phyloP scores from a whole-genome alignment of 1,140 invertebrate species.

The Aphaenogaster rudis region DNA sequence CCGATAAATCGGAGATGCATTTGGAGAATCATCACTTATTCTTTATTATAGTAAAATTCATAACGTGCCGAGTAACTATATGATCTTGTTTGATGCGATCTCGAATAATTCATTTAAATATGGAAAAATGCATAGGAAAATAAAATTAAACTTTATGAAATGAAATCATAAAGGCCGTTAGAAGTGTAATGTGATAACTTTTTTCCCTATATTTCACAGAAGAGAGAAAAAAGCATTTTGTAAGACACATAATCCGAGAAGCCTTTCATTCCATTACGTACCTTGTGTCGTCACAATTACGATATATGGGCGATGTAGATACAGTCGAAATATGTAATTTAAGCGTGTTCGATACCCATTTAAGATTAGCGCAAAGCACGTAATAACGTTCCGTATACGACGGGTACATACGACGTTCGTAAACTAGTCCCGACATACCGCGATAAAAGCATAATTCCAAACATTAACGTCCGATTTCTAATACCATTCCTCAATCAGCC shows the following conservation, averaged over 20 bases:
- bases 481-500: slow-evolving; percentile 46
- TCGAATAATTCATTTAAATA: not conserved
- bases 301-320: slow-evolving; percentile 46
- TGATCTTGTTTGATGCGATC: not conserved
- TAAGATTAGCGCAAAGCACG: slow-evolving; percentile 52
- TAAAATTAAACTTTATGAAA: not conserved
- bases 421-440: slow-evolving; percentile 23
- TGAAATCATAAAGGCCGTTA: not conserved
- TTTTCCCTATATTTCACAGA: slow-evolving; percentile 5
- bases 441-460: slow-evolving; percentile 54
- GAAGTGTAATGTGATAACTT: not conserved
- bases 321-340: slow-evolving; percentile 53
- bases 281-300: slow-evolving; percentile 31
- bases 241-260: not conserved
- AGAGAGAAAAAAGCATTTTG: not conserved
- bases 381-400: slow-evolving; percentile 34
- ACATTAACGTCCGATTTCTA: slow-evolving; percentile 57
- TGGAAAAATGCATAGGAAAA: not conserved
- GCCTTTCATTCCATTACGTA: slow-evolving; percentile 15
- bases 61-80: not conserved
- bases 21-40: not conserved
- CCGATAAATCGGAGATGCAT: not conserved
- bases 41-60: not conserved
- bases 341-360: slow-evolving; percentile 48
- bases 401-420: not conserved